phyloP scores from a whole-genome alignment of 2,797 vertebrate genomes.

The Xenops minutus region DNA sequence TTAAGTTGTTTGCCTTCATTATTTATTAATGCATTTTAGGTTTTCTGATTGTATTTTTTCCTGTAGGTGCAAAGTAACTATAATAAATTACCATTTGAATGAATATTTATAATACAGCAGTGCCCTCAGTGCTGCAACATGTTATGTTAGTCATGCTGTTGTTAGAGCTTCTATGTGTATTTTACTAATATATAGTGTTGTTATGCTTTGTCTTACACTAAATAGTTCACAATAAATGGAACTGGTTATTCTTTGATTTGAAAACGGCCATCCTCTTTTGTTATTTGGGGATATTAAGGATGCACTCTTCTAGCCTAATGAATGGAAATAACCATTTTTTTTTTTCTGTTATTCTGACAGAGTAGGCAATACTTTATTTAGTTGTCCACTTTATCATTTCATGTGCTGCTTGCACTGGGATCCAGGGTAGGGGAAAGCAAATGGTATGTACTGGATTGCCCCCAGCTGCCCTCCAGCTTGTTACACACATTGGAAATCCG shows the following conservation, averaged over 20 bases:
- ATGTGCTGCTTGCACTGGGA: background rate
- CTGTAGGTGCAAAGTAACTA: background rate
- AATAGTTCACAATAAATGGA: background rate
- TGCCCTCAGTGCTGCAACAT: background rate
- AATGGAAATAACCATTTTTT: background rate
- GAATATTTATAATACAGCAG: constrained; percentile 19
- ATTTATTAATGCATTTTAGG: background rate
- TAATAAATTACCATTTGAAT: constrained; percentile 26
- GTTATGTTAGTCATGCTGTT: background rate
- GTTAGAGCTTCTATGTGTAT: background rate
- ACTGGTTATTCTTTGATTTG: background rate
- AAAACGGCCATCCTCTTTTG: background rate
- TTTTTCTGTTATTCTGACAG: background rate
- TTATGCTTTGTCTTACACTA: background rate
- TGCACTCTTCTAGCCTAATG: background rate
- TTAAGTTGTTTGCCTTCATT: background rate
- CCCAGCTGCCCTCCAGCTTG: background rate
- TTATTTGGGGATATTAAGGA: background rate
- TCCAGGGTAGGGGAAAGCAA: no score
- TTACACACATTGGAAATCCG: background rate
- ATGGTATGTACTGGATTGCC: background rate
- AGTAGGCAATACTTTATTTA: background rate
- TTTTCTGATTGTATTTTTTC: constrained; percentile 27
- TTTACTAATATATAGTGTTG: background rate
- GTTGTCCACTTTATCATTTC: background rate